Percentiles rank a stretch among this genome's conserved stretches.
phyloP scores from a whole-genome alignment of 2,888 invertebrate genomes.

The Orthonevra nobilis region DNA sequence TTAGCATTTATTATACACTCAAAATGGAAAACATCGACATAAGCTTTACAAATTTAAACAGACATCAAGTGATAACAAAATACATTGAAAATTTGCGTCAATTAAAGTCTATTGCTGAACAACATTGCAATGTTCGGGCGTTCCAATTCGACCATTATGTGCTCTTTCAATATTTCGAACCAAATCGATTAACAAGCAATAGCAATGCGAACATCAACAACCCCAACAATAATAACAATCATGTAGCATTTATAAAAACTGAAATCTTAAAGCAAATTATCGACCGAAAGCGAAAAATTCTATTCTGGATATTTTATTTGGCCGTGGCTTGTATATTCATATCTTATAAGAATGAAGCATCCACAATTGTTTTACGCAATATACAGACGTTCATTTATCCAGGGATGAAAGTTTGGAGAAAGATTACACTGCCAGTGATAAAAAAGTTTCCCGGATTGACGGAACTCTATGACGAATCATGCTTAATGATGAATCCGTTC shows the following conservation, averaged over 20 bases:
- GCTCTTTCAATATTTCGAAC: constrained; percentile 82
- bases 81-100: constrained; percentile 83
- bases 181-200: constrained; percentile 69
- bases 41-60: constrained; percentile 74
- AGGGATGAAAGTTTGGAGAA: constrained; percentile 86
- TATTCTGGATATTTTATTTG: constrained; percentile 78
- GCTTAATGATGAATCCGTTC: constrained; percentile 90
- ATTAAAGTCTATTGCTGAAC: constrained; percentile 82
- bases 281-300: constrained; percentile 77
- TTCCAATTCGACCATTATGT: constrained; percentile 83
- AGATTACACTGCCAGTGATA: constrained; percentile 88
- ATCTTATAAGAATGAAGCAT: constrained; percentile 83
- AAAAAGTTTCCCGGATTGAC: constrained; percentile 86
- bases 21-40: constrained; percentile 71
- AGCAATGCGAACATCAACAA: constrained; percentile 36
- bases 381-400: constrained; percentile 91
- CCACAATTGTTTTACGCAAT: constrained; percentile 85
- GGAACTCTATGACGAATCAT: constrained; percentile 92
- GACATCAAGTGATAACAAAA: constrained; percentile 79
- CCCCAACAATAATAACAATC: constrained; percentile 42
- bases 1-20: neutral
- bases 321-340: constrained; percentile 77
- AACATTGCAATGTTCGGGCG: constrained; percentile 83
- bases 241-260: constrained; percentile 78
- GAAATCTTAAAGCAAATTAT: constrained; percentile 80